phyloP scores from a whole-genome alignment of 2,797 vertebrate species.

The Otolemur crassicaudatus region DNA sequence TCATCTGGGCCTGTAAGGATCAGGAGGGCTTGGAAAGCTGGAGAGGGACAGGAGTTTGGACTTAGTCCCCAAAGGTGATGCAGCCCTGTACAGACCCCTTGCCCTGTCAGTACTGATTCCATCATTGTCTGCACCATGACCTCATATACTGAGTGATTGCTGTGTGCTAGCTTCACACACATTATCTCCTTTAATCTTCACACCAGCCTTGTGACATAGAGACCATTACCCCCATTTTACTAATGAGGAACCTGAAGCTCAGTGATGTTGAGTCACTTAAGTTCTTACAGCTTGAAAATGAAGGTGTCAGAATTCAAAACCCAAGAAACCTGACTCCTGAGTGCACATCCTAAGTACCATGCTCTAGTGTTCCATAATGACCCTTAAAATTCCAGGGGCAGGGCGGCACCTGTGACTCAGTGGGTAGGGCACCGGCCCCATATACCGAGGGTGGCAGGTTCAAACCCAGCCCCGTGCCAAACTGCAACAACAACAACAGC shows the following conservation, averaged over 20 bases:
- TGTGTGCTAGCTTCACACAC: not conserved
- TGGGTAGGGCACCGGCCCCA: no score
- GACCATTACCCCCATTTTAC: not conserved
- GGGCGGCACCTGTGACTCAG: no score
- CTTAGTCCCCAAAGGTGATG: not conserved
- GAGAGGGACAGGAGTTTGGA: not conserved
- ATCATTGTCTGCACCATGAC: not conserved
- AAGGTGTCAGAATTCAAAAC: not conserved
- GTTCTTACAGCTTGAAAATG: slow-evolving; percentile 3
- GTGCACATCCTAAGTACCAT: not conserved
- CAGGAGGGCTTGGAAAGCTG: not conserved
- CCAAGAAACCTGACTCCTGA: slow-evolving; percentile 22
- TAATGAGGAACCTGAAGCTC: slow-evolving; percentile 28
- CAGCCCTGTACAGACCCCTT: not conserved
- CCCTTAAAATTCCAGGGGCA: not conserved
- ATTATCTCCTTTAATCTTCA: not conserved
- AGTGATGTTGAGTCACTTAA: not conserved
- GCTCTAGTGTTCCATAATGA: not conserved
- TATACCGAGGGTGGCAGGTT: no score
- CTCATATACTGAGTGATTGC: not conserved
- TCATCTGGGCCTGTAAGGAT: not conserved
- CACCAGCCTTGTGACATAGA: not conserved
- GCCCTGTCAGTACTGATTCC: not conserved
- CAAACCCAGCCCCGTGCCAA: no score
- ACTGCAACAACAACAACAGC: no score